Percentiles rank a stretch among this genome's conserved stretches.
These are phyloP conservation scores for Pelodytes ibericus DNA, from an alignment of 2,797 vertebrate genomes.

Conservation along the genomic window DNA sequence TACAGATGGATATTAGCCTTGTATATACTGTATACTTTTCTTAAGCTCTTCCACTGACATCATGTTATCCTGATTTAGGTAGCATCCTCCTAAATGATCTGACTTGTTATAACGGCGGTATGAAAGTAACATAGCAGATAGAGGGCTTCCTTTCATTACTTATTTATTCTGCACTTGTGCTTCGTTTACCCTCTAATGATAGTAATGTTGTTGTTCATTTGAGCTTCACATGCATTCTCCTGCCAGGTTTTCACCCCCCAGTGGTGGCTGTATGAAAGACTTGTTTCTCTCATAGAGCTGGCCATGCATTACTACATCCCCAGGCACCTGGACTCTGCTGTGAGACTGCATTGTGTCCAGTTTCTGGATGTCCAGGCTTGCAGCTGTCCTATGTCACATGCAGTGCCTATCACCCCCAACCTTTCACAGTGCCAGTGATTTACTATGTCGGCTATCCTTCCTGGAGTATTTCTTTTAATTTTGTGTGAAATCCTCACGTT, in stretches of 20 bases:
- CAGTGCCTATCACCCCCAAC: slow-evolving; percentile 24
- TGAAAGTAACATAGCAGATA: background rate
- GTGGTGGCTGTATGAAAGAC: slow-evolving; percentile 25
- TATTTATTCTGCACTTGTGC: background rate
- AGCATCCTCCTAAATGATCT: too few relatives aligned
- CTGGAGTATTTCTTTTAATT: background rate
- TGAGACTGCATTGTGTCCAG: slow-evolving; percentile 15
- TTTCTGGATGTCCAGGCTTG: background rate
- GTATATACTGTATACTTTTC: too few relatives aligned
- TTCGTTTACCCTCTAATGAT: background rate
- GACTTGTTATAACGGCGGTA: too few relatives aligned
- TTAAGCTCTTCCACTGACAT: too few relatives aligned
- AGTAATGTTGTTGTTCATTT: slow-evolving; percentile 5
- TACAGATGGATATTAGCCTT: too few relatives aligned
- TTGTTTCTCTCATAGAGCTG: background rate
- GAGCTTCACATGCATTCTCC: background rate
- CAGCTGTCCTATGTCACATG: slow-evolving; percentile 38
- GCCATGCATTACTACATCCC: slow-evolving; percentile 8
- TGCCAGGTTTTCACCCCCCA: slow-evolving; percentile 1
- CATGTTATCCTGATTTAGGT: too few relatives aligned
- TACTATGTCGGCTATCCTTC: background rate
- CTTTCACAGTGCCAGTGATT: slow-evolving; percentile 4
- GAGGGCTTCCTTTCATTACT: background rate
- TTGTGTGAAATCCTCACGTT: background rate
- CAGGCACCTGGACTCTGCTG: slow-evolving; percentile 35